A percentile compares a stretch with the other conserved stretches of the same genome.
Evolutionary conservation across 2,888 invertebrate genomes (phyloP).

Genomic region (Geotrupes spiniger): DNA sequence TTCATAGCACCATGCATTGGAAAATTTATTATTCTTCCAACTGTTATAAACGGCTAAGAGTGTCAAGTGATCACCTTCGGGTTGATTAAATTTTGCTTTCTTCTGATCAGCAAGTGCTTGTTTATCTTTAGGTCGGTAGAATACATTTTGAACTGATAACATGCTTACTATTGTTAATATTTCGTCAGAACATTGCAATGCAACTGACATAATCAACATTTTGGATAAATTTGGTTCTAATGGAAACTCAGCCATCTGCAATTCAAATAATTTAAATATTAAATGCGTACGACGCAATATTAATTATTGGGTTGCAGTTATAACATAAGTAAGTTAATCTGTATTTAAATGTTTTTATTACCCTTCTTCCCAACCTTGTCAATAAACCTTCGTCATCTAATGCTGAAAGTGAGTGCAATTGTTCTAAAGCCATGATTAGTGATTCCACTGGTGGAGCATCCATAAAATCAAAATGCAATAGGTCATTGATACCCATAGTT

Average conservation of each 20-base stretch:
- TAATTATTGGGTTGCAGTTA: too few relatives aligned
- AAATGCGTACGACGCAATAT: too few relatives aligned
- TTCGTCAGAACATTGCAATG: conserved; percentile 96
- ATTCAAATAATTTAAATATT: conserved; percentile 22
- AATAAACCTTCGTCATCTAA: conserved; percentile 91
- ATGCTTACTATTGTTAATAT: conserved; percentile 98
- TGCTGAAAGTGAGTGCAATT: conserved; percentile 94
- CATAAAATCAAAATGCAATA: conserved; percentile 99
- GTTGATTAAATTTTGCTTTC: conserved; percentile 98
- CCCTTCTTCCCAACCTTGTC: conserved; percentile 75
- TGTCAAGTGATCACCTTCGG: conserved; percentile 97
- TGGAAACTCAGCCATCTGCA: conserved; percentile 99
- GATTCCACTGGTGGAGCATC: conserved; percentile 98
- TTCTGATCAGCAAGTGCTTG: conserved; percentile 97
- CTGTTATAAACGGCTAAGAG: conserved; percentile 98
- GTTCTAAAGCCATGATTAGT: conserved; percentile 95
- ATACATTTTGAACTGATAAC: conserved; percentile 98
- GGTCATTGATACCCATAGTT: conserved; percentile 99
- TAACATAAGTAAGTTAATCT: conserved; percentile 1
- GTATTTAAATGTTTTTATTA: conserved; percentile 44
- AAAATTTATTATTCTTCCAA: conserved; percentile 99
- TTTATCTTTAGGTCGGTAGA: conserved; percentile 92
- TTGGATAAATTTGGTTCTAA: conserved; percentile 97
- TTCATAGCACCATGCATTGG: conserved; percentile 99
- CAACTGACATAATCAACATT: conserved; percentile 99